A percentile compares a stretch with the other conserved stretches of the same genome.
These are phyloP conservation scores for Lordiphosa collinella DNA, from an alignment of 1,140 invertebrate species.

Conservation along the genomic window DNA sequence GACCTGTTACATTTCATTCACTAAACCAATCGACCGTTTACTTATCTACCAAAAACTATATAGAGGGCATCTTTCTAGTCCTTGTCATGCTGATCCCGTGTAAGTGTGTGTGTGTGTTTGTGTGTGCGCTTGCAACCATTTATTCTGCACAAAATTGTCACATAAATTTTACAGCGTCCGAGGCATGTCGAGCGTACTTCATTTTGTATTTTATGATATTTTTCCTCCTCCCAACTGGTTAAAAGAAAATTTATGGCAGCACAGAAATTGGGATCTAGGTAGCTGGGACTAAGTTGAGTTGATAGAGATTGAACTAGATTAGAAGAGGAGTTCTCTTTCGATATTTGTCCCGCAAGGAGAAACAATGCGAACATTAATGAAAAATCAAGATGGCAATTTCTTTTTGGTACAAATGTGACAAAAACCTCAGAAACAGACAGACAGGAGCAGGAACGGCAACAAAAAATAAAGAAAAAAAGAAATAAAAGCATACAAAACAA, in stretches of 20 bases:
- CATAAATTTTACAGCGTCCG: conserved; percentile 66
- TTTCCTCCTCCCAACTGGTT: conserved; percentile 47
- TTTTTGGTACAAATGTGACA: conserved; percentile 21
- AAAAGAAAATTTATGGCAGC: conserved; percentile 57
- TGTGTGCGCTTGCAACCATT: conserved; percentile 44
- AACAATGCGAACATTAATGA: conserved; percentile 50
- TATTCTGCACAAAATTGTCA: conserved; percentile 72
- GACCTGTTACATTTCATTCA: background rate
- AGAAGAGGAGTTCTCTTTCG: conserved; percentile 12
- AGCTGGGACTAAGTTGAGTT: conserved; percentile 21
- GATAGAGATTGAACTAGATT: conserved; percentile 28
- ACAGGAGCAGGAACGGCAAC: conserved; percentile 9
- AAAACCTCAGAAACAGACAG: conserved; percentile 34
- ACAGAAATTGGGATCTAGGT: conserved; percentile 32
- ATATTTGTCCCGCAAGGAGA: conserved; percentile 8
- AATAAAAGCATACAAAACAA: conserved; percentile 57
- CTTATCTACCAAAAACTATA: conserved; percentile 7
- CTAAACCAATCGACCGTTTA: conserved; percentile 8
- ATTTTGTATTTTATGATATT: conserved; percentile 76
- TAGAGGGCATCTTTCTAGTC: conserved; percentile 7
- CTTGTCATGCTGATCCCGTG: background rate
- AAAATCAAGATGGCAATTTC: conserved; percentile 38
- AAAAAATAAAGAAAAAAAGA: conserved; percentile 15
- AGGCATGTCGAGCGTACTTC: conserved; percentile 71
- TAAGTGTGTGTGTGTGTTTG: conserved; percentile 9